Evolutionary conservation across 2,888 invertebrate genomes (phyloP).

Genomic region (Baronia brevicornis): DNA sequence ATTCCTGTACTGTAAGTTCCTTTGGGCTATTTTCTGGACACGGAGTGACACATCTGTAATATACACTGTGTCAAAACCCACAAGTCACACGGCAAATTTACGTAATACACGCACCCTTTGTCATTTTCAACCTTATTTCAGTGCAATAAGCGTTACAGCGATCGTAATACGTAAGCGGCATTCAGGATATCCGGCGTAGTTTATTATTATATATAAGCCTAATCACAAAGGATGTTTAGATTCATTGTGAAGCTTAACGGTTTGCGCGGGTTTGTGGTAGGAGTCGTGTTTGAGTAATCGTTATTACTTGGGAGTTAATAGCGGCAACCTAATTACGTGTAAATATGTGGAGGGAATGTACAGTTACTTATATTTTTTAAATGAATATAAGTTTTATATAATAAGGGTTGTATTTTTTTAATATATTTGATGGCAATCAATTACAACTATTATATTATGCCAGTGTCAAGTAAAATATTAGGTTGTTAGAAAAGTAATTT

Average conservation of each 20-base stretch:
- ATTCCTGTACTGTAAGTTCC: background rate
- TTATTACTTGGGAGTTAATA: conserved; percentile 12
- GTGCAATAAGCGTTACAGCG: conserved; percentile 10
- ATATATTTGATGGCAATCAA: too few species aligned
- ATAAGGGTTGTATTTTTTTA: too few species aligned
- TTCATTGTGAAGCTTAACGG: conserved; percentile 16
- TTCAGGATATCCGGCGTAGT: conserved; percentile 32
- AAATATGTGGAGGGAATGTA: conserved; percentile 2
- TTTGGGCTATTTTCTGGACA: too few species aligned
- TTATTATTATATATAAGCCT: conserved; percentile 45
- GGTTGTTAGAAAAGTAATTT: too few species aligned
- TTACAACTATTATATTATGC: too few species aligned
- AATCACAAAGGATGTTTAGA: conserved; percentile 37
- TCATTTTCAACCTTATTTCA: conserved; percentile 16
- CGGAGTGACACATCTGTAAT: conserved; percentile 5
- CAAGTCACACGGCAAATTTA: conserved; percentile 8
- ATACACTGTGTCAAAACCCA: conserved; percentile 13
- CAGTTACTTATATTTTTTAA: conserved; percentile 4
- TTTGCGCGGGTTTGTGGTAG: conserved; percentile 15
- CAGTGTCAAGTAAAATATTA: too few species aligned
- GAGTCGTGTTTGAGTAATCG: conserved; percentile 17
- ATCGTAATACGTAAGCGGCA: conserved; percentile 3
- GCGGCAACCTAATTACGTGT: conserved; percentile 10
- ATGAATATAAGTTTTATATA: too few species aligned
- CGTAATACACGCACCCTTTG: background rate